Evolutionary conservation across 2,113 vertebrate genomes (phyloP).

Genomic region (Kobus ellipsiprymnus): DNA sequence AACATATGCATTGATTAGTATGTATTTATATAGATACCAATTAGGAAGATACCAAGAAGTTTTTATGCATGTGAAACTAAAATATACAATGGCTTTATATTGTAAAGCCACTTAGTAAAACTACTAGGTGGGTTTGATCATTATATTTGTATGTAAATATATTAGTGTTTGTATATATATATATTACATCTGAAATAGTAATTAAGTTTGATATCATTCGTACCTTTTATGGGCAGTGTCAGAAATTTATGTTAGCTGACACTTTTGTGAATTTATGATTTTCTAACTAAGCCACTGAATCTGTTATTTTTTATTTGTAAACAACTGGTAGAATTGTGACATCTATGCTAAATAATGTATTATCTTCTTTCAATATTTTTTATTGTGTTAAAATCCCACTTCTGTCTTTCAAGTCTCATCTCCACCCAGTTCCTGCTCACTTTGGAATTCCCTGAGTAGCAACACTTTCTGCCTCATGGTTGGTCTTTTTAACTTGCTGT

Average conservation of each 20-base stretch:
- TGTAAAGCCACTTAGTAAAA: neutral
- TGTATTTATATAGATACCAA: neutral
- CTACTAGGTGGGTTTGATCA: neutral
- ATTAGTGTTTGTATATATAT: neutral
- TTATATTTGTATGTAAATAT: neutral
- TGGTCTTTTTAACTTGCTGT: neutral
- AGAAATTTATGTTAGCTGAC: neutral
- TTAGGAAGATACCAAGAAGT: neutral
- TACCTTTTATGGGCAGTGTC: neutral
- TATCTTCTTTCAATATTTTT: neutral
- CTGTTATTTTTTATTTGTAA: neutral
- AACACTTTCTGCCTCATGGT: neutral
- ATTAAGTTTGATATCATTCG: neutral
- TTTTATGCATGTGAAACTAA: neutral
- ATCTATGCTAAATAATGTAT: neutral
- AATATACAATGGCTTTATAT: neutral
- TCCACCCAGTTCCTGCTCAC: neutral
- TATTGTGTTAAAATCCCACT: neutral
- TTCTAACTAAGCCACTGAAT: neutral
- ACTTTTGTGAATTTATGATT: neutral
- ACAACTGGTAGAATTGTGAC: neutral
- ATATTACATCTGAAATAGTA: neutral
- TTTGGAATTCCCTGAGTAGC: neutral
- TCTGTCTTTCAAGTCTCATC: neutral
- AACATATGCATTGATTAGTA: neutral